These are phyloP conservation scores for Cheilosia urbana DNA, from an alignment of 2,888 invertebrate genomes.

Conservation along the genomic window DNA sequence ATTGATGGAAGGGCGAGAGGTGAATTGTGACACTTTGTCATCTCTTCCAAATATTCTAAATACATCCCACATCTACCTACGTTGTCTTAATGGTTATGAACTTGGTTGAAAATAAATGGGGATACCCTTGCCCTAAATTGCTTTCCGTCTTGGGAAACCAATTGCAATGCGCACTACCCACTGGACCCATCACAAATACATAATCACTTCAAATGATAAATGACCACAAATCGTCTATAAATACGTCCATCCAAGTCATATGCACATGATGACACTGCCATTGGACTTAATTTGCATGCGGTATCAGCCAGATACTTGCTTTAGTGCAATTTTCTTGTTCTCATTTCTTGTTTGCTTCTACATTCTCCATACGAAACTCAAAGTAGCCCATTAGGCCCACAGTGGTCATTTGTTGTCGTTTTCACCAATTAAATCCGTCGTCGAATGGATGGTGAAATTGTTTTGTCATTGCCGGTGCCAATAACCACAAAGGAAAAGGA, in stretches of 20 bases:
- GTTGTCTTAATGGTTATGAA: too few species aligned
- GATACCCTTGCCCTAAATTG: too few species aligned
- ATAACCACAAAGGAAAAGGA: background rate
- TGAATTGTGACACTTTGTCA: too few species aligned
- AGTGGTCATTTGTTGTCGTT: background rate
- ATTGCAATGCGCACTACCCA: background rate
- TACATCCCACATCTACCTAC: too few species aligned
- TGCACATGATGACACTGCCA: background rate
- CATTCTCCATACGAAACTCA: background rate
- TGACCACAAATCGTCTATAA: background rate
- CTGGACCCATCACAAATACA: background rate
- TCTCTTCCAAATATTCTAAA: too few species aligned
- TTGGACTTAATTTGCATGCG: constrained; percentile 5
- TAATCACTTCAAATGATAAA: constrained; percentile 7
- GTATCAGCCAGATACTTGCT: background rate
- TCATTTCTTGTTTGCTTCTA: background rate
- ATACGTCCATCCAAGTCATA: background rate
- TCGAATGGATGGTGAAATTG: background rate
- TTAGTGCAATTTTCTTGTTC: background rate
- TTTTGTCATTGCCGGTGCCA: background rate
- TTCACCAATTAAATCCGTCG: background rate
- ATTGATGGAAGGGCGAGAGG: too few species aligned
- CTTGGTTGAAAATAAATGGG: too few species aligned
- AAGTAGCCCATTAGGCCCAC: background rate
- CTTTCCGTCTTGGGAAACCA: background rate